Evolutionary conservation across 2,888 invertebrate species (phyloP).

Genomic region (Microplitis manilae): DNA sequence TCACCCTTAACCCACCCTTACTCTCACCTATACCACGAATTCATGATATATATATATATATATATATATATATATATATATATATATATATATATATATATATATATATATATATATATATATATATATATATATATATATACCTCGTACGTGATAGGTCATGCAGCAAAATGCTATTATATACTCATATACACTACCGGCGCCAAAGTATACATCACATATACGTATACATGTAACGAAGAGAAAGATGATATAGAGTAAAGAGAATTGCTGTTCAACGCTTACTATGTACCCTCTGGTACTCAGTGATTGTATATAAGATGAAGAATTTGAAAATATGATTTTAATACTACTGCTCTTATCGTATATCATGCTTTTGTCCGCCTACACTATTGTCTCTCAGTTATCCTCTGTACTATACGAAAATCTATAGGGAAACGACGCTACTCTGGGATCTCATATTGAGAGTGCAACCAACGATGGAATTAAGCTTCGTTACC

Average conservation of each 20-base stretch:
- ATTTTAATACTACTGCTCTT: constrained; percentile 68
- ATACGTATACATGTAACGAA: background rate
- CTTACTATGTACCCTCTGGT: background rate
- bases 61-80: too few relatives aligned
- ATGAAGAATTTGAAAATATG: constrained; percentile 66
- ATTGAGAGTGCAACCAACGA: background rate
- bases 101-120: too few relatives aligned
- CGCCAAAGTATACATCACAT: background rate
- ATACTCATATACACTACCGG: background rate
- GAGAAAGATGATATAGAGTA: background rate
- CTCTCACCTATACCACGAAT: background rate
- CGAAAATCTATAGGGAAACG: constrained; percentile 51
- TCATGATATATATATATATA: background rate
- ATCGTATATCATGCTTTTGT: constrained; percentile 70
- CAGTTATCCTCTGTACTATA: constrained; percentile 56
- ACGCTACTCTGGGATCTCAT: constrained; percentile 15
- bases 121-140: background rate
- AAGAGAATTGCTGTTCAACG: constrained; percentile 14
- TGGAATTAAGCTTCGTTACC: background rate
- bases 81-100: background rate
- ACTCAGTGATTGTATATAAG: constrained; percentile 6
- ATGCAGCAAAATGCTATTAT: background rate
- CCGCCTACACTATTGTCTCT: constrained; percentile 69
- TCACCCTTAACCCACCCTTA: background rate
- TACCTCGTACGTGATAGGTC: background rate